Conservation (phyloP, 2,113 vertebrate species). For the Mesembrinibis cayennensis region DNA sequence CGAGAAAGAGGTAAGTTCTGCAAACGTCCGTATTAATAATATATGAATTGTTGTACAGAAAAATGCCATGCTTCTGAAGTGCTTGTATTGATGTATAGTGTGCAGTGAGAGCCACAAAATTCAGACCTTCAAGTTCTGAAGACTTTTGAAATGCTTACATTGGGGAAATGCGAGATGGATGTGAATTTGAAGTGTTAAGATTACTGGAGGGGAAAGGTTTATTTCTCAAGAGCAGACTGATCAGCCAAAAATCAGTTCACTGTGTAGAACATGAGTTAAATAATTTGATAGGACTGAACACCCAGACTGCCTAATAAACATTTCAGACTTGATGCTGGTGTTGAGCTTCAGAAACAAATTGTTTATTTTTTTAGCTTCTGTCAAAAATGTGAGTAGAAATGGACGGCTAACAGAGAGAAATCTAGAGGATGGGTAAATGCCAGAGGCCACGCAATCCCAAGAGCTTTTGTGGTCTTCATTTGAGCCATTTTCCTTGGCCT, state of each 20-base stretch:
- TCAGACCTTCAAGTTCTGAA: neutral
- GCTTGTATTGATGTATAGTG: neutral
- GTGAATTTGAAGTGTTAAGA: neutral
- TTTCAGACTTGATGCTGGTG: neutral
- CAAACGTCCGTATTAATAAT: neutral
- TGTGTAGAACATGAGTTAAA: neutral
- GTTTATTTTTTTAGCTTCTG: neutral
- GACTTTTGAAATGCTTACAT: neutral
- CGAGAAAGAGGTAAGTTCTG: constrained; percentile 88
- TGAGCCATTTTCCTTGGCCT: constrained; percentile 16
- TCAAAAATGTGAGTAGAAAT: neutral
- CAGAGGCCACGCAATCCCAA: neutral
- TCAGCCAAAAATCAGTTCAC: neutral
- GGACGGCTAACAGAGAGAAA: neutral
- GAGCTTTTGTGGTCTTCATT: constrained; percentile 9
- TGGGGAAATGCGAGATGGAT: neutral
- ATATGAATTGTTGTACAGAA: neutral
- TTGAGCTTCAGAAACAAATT: neutral
- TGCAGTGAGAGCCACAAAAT: neutral
- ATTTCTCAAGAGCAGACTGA: constrained; percentile 12
- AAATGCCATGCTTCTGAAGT: neutral
- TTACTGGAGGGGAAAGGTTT: neutral
- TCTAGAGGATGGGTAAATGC: neutral
- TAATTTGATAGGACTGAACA: neutral
- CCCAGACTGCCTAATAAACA: neutral